Conservation (phyloP, 2,888 invertebrate genomes). For the Taphrorychus bicolor region DNA sequence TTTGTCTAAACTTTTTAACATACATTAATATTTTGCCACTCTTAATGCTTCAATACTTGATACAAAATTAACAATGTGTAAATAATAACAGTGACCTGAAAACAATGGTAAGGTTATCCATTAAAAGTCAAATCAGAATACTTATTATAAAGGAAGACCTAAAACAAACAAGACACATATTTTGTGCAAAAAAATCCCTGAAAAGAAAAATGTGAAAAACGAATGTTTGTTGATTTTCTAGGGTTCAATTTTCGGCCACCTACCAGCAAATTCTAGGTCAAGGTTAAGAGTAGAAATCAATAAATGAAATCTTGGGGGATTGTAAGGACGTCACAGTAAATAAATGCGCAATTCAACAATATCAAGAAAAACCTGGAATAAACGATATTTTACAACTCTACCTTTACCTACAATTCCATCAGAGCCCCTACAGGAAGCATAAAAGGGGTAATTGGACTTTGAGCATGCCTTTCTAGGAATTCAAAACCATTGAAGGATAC, state of each 20-base stretch:
- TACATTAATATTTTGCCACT: background rate
- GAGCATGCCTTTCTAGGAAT: constrained; percentile 33
- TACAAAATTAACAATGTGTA: constrained; percentile 33
- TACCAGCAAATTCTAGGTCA: background rate
- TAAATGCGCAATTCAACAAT: background rate
- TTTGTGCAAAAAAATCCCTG: constrained; percentile 25
- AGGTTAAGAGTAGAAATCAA: constrained; percentile 4
- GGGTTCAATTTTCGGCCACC: constrained; percentile 9
- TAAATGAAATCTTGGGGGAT: background rate
- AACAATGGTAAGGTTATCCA: background rate
- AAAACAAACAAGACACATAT: constrained; percentile 30
- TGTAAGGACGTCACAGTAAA: background rate
- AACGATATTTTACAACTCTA: background rate
- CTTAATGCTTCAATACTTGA: constrained; percentile 15
- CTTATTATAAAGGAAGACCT: constrained; percentile 28
- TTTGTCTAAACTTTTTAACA: constrained; percentile 10
- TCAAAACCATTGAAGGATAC: constrained; percentile 71
- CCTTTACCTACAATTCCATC: background rate
- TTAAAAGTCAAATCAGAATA: too few species aligned
- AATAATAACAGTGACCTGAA: constrained; percentile 30
- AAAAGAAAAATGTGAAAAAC: constrained; percentile 10
- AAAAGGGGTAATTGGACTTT: constrained; percentile 22
- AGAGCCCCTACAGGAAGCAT: background rate
- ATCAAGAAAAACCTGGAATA: background rate
- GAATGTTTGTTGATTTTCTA: background rate